Conservation (phyloP, 35 echinoderm and acorn worm species). For the Lytechinus variegatus region DNA sequence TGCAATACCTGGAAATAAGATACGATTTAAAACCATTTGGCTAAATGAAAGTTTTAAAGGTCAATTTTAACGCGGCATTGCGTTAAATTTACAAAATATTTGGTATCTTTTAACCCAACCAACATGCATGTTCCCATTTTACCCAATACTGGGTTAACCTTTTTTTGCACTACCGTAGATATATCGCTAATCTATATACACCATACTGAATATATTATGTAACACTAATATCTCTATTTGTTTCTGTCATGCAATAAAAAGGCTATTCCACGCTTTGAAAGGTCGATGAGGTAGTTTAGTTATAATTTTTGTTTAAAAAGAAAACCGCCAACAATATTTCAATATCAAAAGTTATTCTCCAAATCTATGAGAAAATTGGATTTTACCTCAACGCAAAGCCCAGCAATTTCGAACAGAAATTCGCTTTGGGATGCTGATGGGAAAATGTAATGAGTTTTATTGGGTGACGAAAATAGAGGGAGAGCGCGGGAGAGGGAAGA, state of each 20-base stretch:
- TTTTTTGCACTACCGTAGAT: no score
- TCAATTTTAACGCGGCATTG: no score
- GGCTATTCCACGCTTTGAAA: neutral
- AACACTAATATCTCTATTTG: neutral
- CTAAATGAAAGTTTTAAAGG: no score
- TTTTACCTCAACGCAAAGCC: slow-evolving; percentile 1
- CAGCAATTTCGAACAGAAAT: neutral
- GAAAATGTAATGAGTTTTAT: slow-evolving; percentile 12
- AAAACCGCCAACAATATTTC: neutral
- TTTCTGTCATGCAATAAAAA: neutral
- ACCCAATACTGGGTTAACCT: no score
- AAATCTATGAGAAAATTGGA: neutral
- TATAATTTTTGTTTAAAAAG: neutral
- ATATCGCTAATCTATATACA: no score
- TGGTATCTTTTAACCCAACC: no score
- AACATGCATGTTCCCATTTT: no score
- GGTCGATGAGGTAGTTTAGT: neutral
- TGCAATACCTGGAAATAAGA: no score
- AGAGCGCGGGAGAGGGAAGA: neutral
- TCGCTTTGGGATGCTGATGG: neutral
- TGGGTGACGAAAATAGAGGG: neutral
- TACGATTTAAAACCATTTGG: no score
- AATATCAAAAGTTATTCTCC: neutral
- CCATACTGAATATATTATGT: neutral
- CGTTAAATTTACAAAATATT: no score